Base-by-base conservation (phyloP, 1,140 invertebrate genomes). In the Phenacoccus solenopsis region DNA sequence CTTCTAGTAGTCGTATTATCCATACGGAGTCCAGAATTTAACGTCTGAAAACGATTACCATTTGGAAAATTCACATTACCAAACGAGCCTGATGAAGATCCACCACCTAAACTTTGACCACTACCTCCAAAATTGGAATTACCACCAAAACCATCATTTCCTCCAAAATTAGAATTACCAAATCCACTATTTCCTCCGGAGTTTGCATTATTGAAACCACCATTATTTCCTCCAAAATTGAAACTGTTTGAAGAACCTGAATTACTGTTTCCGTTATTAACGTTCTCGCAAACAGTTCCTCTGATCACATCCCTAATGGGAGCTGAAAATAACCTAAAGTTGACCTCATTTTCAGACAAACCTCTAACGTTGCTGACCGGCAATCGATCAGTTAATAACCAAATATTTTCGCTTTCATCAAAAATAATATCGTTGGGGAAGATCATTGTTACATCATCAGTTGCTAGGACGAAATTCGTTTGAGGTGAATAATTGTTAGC, bases 341-440 rank as follows among this genome's bases (percentile, higher is more conserved):
- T 91, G 4, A 88, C 82, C 28, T 88, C 86, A 1, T 83, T 80
- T 0, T 79, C 75, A 76, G 89, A 81, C 35, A 90, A 76, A 27
- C 82, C 79, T 0, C 80, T 81, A 73, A 90, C 89, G 81, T 89
- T 86, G 76, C 87, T 90, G 27, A 82, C 78, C 0, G 87, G 87
- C 67, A 90, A 76, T 72, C 84, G 82, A 77, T 91, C 87, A 0
- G 87, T 88, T 0, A 91, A 75, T 0, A 90, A 84, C 88, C 88
- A 91, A 0, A 91, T 74, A 57, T 85, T 87, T 5, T 85, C 83
- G 7, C 87, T 81, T 2, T 81, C 80, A 70, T 90, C 88, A 0
- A 90, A 86, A 78, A 89, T 90, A 7, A 91, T 80, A 75, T 90
- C 88, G 57, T 88, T 90, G 4, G 89, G 88, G 71, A 90, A 90